A percentile compares a stretch with the other conserved stretches of the same genome.
Conservation (phyloP, 92 coral and sea anemone genomes). For the Ricordea florida region DNA sequence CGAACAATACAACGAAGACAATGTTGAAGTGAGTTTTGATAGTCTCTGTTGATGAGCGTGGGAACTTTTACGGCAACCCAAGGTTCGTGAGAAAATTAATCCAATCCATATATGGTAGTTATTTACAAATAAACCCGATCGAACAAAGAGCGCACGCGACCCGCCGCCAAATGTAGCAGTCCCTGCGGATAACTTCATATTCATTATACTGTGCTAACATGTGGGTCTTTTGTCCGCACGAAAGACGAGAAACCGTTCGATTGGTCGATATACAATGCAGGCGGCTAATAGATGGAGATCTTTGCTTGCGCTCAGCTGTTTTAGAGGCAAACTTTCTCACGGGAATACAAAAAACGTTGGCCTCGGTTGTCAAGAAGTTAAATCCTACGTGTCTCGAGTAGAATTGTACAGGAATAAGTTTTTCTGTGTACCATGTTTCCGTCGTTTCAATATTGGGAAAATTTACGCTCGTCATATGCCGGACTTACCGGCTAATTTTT, state of each 20-base stretch:
- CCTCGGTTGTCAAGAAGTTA: too few species aligned
- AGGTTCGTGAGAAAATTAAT: constrained; percentile 98
- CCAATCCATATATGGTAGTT: constrained; percentile 89
- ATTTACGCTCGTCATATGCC: too few species aligned
- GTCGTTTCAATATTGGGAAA: too few species aligned
- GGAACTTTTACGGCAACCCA: constrained; percentile 94
- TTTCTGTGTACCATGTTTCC: too few species aligned
- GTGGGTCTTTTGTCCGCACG: constrained; percentile 76
- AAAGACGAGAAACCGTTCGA: constrained; percentile 40
- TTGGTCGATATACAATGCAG: constrained; percentile 73
- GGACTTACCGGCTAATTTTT: too few species aligned
- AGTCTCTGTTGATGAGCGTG: constrained; percentile 85
- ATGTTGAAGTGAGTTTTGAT: constrained; percentile 59
- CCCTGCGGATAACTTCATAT: constrained; percentile 56
- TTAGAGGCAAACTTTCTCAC: constrained; percentile 71
- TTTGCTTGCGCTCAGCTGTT: constrained; percentile 80
- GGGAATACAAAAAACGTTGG: constrained; percentile 58
- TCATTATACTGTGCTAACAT: constrained; percentile 70
- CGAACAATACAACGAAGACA: constrained; percentile 74
- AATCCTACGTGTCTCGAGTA: too few species aligned
- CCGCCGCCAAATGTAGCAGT: constrained; percentile 66
- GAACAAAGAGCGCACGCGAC: constrained; percentile 95
- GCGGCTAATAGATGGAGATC: constrained; percentile 59
- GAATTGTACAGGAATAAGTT: too few species aligned
- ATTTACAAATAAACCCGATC: constrained; percentile 75